phyloP scores from a whole-genome alignment of 2,888 invertebrate genomes.

The Hirtodrosophila duncani region DNA sequence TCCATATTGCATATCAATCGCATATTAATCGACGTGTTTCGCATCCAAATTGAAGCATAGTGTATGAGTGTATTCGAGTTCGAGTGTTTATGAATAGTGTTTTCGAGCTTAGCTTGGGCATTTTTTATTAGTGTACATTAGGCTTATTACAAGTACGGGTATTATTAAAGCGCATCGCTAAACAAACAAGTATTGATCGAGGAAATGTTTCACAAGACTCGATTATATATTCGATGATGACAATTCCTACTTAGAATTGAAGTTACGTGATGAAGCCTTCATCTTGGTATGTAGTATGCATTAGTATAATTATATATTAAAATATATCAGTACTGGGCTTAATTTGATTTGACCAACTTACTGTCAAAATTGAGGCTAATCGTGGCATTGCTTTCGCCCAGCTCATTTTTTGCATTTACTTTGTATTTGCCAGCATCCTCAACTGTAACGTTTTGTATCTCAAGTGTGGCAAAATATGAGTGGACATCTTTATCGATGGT shows the following conservation, averaged over 20 bases:
- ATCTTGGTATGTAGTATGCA: no score
- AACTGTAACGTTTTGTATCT: slow-evolving; percentile 95
- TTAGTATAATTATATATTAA: not conserved
- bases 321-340: no score
- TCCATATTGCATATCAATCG: no score
- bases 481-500: slow-evolving; percentile 94
- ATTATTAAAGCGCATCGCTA: no score
- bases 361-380: slow-evolving; percentile 99
- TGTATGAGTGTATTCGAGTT: not conserved
- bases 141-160: not conserved
- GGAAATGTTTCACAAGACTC: no score
- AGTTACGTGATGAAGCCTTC: no score
- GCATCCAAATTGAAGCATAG: not conserved
- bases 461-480: slow-evolving; percentile 94
- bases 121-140: not conserved
- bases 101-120: not conserved
- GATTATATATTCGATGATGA: no score
- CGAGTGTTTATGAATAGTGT: not conserved
- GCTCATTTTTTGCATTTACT: slow-evolving; percentile 97
- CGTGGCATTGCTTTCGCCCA: slow-evolving; percentile 97
- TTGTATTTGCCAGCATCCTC: slow-evolving; percentile 98
- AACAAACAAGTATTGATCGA: no score
- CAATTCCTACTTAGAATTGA: no score
- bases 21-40: no score
- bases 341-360: slow-evolving; percentile 82